Base-by-base conservation (phyloP, 2,888 invertebrate species). In the Anthophora plumipes region DNA sequence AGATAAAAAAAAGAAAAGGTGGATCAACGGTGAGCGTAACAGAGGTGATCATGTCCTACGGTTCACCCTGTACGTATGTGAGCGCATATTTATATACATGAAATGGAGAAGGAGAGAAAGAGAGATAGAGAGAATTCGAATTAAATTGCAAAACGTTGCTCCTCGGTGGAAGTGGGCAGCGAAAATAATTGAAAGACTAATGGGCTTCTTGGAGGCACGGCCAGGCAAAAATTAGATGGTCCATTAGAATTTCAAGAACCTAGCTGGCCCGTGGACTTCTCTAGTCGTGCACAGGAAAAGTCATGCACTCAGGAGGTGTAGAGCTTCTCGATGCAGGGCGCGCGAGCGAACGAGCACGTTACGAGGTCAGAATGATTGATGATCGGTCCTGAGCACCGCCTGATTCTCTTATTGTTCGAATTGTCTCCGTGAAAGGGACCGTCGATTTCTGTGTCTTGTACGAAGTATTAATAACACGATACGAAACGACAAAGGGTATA, bases 141-240 rank as follows among this genome's bases (percentile, higher is more conserved):
- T 87, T 82, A 82, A 87, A 87, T 86, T 87, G 87, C 84, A 81
- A 86, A 88, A 82, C 77, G 64, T 46, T 67, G 76, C 64, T 55
- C 43, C 31, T 31, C 54, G 55, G 54, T 68, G 69, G 68, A 43
- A 73, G 80, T 82, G 75, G 86, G 77, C 71, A 88, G 82, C 55
- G 61, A 79, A 73, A 63, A 81, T 82, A 84, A 88, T 88, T 84
- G 84, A 79, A 80, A 80, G 73, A 60, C 72, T 84, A 81, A 81
- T 76, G 83, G 54, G 59, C 75, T 66, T 61, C 80, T 71, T 81
- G 39, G 59, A 57, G 68, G 43, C 46, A 48, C 20, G 50, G n/a
- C 25, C 20, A 57, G 68, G 68, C 22, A 52, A 69, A 66, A 55
- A 60, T 50, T 50, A 46, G 1, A 5, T 8, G 37, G 20, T 2